A percentile compares a stretch with the other conserved stretches of the same genome.
Conservation (phyloP, 2,113 vertebrate species). For the Phaethon lepturus region DNA sequence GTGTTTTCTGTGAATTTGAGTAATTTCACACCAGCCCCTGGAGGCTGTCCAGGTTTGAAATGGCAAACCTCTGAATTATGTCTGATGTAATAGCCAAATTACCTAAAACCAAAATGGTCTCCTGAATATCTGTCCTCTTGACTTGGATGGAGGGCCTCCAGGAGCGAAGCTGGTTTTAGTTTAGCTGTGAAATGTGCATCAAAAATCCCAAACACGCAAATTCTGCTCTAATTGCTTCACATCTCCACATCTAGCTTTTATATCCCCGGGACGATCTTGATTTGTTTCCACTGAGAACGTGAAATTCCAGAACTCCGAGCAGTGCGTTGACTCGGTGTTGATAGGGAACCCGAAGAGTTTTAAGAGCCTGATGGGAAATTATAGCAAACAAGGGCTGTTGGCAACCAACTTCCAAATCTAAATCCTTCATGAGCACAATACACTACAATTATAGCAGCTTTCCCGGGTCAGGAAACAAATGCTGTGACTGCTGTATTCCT, state of each 20-base stretch:
- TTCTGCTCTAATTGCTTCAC: background rate
- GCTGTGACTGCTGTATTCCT: background rate
- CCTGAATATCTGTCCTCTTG: background rate
- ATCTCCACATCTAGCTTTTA: background rate
- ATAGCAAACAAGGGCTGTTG: background rate
- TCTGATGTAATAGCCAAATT: background rate
- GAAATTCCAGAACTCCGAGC: background rate
- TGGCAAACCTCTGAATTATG: background rate
- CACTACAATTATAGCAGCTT: background rate
- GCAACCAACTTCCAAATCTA: background rate
- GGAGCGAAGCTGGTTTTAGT: background rate
- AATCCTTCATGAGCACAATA: background rate
- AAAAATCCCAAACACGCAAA: background rate
- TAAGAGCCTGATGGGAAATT: background rate
- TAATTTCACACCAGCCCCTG: background rate
- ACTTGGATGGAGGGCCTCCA: background rate
- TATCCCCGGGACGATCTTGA: background rate
- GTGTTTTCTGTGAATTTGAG: background rate
- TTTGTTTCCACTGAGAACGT: background rate
- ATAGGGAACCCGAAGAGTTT: background rate
- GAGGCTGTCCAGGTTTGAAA: background rate
- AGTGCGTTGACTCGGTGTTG: rapidly evolving
- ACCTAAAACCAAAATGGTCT: background rate
- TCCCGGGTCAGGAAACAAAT: constrained; percentile 16
- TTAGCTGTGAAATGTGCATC: background rate